These are phyloP conservation scores for Myrmophylax atrothorax DNA, from an alignment of 2,113 vertebrate genomes.

Conservation along the genomic window DNA sequence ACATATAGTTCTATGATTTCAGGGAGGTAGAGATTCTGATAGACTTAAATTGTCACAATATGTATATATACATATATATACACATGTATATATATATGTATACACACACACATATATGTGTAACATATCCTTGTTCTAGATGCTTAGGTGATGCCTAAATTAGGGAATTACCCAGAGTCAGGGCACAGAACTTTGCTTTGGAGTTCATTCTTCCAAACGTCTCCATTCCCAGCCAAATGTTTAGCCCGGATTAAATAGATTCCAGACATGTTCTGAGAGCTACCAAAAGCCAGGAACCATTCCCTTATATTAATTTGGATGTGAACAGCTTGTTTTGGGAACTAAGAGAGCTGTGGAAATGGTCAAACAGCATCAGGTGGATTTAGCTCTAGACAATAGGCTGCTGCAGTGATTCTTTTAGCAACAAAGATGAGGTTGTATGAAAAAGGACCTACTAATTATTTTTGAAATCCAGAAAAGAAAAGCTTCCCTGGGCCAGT, in stretches of 20 bases:
- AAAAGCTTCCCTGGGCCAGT: neutral
- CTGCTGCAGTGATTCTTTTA: neutral
- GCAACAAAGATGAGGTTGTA: neutral
- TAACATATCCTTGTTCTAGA: neutral
- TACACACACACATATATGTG: too few species aligned
- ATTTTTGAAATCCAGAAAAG: neutral
- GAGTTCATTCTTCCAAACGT: neutral
- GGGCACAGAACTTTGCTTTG: neutral
- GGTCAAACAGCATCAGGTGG: neutral
- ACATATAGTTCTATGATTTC: neutral
- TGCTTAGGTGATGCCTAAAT: neutral
- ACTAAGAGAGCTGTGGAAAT: neutral
- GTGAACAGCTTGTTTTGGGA: neutral
- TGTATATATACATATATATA: neutral
- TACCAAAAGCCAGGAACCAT: neutral
- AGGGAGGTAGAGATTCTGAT: neutral
- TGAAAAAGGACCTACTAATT: neutral
- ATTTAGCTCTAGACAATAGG: neutral
- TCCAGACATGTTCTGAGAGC: neutral
- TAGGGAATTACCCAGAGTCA: neutral
- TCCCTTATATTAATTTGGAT: neutral
- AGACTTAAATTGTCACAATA: neutral
- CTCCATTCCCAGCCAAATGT: neutral
- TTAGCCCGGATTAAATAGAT: neutral
- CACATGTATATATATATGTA: neutral